Percentiles rank a stretch among this genome's conserved stretches.
Evolutionary conservation across 2,797 vertebrate genomes (phyloP).

Genomic region (Thamnophis elegans): DNA sequence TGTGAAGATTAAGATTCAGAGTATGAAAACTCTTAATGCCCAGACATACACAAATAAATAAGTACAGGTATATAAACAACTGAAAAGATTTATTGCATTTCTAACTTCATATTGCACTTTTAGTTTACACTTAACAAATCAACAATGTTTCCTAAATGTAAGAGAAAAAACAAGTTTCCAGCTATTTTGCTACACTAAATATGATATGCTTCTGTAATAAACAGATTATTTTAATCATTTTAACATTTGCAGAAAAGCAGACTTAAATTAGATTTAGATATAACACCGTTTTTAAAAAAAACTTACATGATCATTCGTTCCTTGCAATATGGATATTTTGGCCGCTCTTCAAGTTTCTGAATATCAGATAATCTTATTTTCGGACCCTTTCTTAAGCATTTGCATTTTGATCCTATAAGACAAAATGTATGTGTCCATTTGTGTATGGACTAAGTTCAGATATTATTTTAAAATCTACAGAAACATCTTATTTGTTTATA

Average conservation of each 20-base stretch:
- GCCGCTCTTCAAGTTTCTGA: slow-evolving; percentile 97
- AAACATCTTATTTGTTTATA: neutral
- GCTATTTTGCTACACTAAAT: neutral
- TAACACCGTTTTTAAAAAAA: neutral
- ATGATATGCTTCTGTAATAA: neutral
- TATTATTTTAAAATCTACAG: slow-evolving; percentile 13
- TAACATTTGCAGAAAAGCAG: slow-evolving; percentile 38
- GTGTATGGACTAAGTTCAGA: slow-evolving; percentile 8
- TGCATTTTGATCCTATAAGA: slow-evolving; percentile 91
- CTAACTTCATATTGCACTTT: neutral
- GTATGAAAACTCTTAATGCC: neutral
- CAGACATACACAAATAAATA: neutral
- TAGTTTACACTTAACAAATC: neutral
- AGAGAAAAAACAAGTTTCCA: neutral
- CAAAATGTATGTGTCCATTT: slow-evolving; percentile 48
- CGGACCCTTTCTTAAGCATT: slow-evolving; percentile 95
- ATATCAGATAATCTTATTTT: slow-evolving; percentile 98
- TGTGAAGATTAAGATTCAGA: rapidly evolving
- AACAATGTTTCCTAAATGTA: neutral
- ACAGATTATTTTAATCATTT: neutral
- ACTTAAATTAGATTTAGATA: slow-evolving; percentile 32
- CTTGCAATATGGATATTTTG: slow-evolving; percentile 94
- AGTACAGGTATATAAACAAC: neutral
- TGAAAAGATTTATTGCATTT: neutral
- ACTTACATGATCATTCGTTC: slow-evolving; percentile 99